phyloP scores from a whole-genome alignment of 35 echinoderm and acorn worm genomes.

The Amphiura filiformis region DNA sequence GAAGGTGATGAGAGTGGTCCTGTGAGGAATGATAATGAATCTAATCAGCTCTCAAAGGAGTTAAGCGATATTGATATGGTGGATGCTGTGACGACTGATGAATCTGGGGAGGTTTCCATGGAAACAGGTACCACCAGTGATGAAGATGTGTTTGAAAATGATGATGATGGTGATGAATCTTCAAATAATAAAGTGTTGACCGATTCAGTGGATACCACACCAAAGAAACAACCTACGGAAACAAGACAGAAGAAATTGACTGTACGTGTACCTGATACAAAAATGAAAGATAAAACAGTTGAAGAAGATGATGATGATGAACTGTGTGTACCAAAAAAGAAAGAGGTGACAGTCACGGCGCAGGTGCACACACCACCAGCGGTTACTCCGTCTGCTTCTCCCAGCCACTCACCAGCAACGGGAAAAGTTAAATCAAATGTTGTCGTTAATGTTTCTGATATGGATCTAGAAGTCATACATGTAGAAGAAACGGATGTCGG shows the following conservation, averaged over 20 bases:
- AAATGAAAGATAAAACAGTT: neutral
- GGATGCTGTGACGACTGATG: neutral
- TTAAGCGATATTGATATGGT: neutral
- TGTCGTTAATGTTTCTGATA: neutral
- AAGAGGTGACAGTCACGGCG: neutral
- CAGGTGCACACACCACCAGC: neutral
- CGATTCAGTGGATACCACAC: too few relatives aligned
- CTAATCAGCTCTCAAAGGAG: neutral
- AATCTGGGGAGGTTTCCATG: neutral
- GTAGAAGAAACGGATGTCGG: neutral
- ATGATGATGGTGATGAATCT: neutral
- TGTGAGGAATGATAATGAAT: neutral
- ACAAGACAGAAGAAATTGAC: neutral
- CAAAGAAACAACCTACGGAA: too few relatives aligned
- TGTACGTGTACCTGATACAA: neutral
- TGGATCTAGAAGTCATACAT: neutral
- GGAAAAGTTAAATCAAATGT: neutral
- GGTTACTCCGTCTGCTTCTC: neutral
- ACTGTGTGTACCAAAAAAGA: neutral
- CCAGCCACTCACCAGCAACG: neutral
- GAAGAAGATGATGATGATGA: neutral
- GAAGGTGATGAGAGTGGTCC: neutral
- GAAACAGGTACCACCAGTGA: neutral
- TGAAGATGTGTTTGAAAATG: neutral
- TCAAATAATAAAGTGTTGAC: too few relatives aligned